A percentile compares a stretch with the other conserved stretches of the same genome.
These are phyloP conservation scores for Hofmannophila pseudospretella DNA, from an alignment of 2,888 invertebrate species.

Conservation along the genomic window DNA sequence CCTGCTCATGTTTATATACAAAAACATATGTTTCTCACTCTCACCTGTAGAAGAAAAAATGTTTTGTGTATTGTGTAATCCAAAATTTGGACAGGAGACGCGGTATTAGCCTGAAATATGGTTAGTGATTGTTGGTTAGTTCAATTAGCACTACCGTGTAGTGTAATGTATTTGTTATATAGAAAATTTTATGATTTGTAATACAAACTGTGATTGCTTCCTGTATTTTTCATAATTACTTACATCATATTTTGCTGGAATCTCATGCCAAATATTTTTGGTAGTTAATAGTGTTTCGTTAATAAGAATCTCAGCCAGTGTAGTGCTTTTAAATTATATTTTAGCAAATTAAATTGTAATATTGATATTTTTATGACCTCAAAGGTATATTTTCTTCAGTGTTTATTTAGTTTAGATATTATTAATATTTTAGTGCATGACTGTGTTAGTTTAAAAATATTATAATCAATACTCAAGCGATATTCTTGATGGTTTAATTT, in stretches of 20 bases:
- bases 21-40: too few species aligned
- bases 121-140: slow-evolving; percentile 27
- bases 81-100: too few species aligned
- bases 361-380: background rate
- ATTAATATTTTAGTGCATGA: slow-evolving; percentile 6
- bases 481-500: slow-evolving; percentile 3
- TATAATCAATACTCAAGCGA: slow-evolving; percentile 12
- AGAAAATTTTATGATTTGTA: background rate
- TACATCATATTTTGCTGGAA: slow-evolving; percentile 1
- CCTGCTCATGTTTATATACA: too few species aligned
- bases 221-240: slow-evolving; percentile 7
- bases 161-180: slow-evolving; percentile 16
- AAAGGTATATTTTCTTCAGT: slow-evolving; percentile 1
- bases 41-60: too few species aligned
- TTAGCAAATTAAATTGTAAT: slow-evolving; percentile 1
- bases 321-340: background rate
- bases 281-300: slow-evolving; percentile 3
- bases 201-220: slow-evolving; percentile 13
- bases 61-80: too few species aligned
- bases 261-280: slow-evolving; percentile 6
- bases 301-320: slow-evolving; percentile 8
- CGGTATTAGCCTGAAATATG: slow-evolving; percentile 24
- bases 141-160: slow-evolving; percentile 27
- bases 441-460: slow-evolving; percentile 7
- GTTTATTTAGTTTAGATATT: background rate